Evolutionary conservation across 1,140 invertebrate species (phyloP).

Genomic region (Philopotamus ludificatus): DNA sequence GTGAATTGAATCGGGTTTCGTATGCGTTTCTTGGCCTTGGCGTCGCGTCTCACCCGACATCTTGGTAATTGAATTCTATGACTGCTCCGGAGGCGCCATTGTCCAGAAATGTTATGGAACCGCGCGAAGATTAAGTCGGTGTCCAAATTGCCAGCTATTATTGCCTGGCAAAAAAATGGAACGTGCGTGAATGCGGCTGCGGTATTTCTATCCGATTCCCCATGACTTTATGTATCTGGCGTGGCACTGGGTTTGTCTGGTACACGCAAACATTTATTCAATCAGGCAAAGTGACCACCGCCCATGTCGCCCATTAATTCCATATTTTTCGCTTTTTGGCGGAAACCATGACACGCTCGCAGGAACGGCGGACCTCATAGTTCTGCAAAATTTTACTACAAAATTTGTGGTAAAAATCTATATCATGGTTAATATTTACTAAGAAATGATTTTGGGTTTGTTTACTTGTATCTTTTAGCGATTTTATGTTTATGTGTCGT

Average conservation of each 20-base stretch:
- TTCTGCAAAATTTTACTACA: no score
- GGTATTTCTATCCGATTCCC: neutral
- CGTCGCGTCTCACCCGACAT: neutral
- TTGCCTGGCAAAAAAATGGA: neutral
- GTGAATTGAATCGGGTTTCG: neutral
- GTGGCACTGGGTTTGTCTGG: neutral
- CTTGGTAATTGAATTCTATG: neutral
- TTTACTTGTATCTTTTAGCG: no score
- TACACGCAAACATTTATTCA: slow-evolving; percentile 22
- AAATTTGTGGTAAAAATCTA: no score
- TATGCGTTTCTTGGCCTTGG: neutral
- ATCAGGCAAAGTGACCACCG: slow-evolving; percentile 16
- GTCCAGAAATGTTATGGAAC: no score
- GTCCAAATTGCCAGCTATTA: neutral
- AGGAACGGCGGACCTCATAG: no score
- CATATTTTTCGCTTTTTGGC: neutral
- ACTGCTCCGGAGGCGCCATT: no score
- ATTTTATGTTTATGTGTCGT: no score
- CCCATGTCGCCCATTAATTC: neutral
- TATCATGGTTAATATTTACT: no score
- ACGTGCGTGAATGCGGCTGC: neutral
- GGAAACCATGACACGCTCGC: neutral
- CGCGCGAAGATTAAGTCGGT: no score
- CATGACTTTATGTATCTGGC: neutral
- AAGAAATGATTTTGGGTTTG: no score